These are phyloP conservation scores for Microplitis mediator DNA, from an alignment of 1,140 invertebrate genomes.

Conservation along the genomic window DNA sequence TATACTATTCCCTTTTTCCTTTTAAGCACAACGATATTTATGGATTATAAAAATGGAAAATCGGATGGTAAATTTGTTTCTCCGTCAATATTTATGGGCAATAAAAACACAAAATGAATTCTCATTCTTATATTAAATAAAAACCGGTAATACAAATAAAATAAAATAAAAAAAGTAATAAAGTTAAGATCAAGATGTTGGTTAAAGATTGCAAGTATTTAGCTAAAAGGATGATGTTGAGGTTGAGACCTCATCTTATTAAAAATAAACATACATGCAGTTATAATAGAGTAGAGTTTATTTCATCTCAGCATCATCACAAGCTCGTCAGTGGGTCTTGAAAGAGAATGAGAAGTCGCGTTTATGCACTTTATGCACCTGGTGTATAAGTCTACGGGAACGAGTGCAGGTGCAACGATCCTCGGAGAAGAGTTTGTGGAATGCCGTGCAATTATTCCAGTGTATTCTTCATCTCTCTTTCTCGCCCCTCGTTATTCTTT, in stretches of 20 bases:
- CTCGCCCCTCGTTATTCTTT: neutral
- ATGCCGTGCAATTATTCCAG: conserved; percentile 23
- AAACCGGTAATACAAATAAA: neutral
- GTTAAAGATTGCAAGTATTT: neutral
- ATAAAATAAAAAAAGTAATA: neutral
- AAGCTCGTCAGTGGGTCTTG: neutral
- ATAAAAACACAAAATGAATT: neutral
- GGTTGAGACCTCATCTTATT: conserved; percentile 21
- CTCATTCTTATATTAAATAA: neutral
- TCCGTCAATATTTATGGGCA: too few species aligned
- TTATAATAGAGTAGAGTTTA: neutral
- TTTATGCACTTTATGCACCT: conserved; percentile 22
- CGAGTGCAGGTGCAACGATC: conserved; percentile 22
- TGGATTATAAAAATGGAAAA: too few species aligned
- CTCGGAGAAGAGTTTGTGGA: conserved; percentile 9
- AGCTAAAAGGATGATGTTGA: neutral
- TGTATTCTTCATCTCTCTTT: conserved; percentile 5
- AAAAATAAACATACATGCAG: conserved; percentile 5
- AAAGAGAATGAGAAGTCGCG: neutral
- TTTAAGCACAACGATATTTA: neutral
- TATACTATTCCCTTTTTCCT: neutral
- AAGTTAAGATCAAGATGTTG: neutral
- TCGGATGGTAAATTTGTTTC: too few species aligned
- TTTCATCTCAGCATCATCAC: neutral
- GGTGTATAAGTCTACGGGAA: neutral